Evolutionary conservation across 2,797 vertebrate species (phyloP).

Genomic region (Pristis pectinata): DNA sequence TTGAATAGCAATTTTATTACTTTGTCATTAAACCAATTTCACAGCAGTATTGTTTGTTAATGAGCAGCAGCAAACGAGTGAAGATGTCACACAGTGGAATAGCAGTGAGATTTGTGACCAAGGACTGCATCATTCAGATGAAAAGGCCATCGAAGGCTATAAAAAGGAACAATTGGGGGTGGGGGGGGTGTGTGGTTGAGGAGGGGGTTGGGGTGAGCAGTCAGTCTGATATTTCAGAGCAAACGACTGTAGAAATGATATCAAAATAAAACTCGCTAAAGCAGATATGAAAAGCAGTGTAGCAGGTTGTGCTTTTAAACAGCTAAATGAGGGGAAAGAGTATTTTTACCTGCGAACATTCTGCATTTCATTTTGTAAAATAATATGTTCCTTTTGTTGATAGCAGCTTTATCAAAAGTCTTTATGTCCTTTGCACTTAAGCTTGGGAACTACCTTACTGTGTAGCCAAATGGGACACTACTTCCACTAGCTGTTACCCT

Average conservation of each 20-base stretch:
- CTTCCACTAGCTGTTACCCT: not conserved
- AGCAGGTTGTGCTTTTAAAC: not conserved
- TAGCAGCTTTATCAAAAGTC: not conserved
- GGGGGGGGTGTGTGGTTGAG: slow-evolving; percentile 53
- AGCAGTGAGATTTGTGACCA: slow-evolving; percentile 98
- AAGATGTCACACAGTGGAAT: slow-evolving; percentile 97
- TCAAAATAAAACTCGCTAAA: slow-evolving; percentile 24
- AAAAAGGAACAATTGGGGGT: slow-evolving; percentile 92
- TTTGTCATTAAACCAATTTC: slow-evolving; percentile 99
- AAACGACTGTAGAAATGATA: slow-evolving; percentile 47
- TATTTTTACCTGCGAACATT: not conserved
- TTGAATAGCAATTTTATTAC: slow-evolving; percentile 99
- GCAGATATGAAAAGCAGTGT: not conserved
- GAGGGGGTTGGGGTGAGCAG: slow-evolving; percentile 62
- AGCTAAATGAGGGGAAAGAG: not conserved
- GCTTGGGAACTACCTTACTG: not conserved
- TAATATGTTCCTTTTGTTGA: not conserved
- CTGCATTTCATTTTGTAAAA: not conserved
- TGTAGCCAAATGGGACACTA: not conserved
- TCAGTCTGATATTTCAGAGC: slow-evolving; percentile 90
- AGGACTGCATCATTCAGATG: slow-evolving; percentile 71
- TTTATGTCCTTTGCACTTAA: not conserved
- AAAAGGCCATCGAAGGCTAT: slow-evolving; percentile 75
- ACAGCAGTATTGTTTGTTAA: slow-evolving; percentile 99
- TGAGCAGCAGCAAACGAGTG: slow-evolving; percentile 98